Base-by-base conservation (phyloP, 2,113 vertebrate genomes). In the Donacobius atricapilla region DNA sequence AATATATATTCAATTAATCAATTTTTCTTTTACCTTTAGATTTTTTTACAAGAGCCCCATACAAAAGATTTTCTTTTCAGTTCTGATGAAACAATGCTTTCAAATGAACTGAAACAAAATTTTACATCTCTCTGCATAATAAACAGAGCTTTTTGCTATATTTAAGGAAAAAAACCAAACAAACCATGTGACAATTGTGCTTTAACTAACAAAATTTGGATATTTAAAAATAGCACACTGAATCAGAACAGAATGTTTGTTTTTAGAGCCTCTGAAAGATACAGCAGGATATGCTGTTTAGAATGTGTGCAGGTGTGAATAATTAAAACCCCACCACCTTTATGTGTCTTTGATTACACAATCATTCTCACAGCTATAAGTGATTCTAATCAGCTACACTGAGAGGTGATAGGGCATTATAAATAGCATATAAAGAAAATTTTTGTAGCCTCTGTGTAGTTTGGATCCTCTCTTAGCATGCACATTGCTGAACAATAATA, bases 301-400 rank as follows among this genome's bases (percentile, higher is more conserved):
- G 60, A 96, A 95, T 96, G 80, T 94, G 94, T 97, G 94, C 97
- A 98, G 97, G 97, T 98, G 94, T 94, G 92, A 96, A 94, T 97
- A 97, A 97, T 98, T 98, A 96, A 94, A 97, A 97, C 77, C 58
- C 3, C 70, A 58, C 54, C 45, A 95, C 21, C 83, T 93, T 96
- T 94, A 90, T 90, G 71, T 95, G 69, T 68, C 65, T 98, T 95
- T 98, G 97, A 98, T 98, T 98, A 93, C 90, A 88, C 50, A 66
- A 97, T 90, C 80, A 27, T 86, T 94, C 89, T 97, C 72, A 83
- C 70, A 92, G 78, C 82, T 96, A 82, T 61, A 95, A 97, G 78
- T 96, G 90, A 93, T 96, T 97, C 87, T 97, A 98, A 98, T 97
- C 90, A 98, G 89, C 61, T 84, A 82, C 72, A 66, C 58, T 82